Percentiles rank a stretch among this genome's conserved stretches.
Conservation (phyloP, 2,113 vertebrate genomes). For the Hippotragus niger region DNA sequence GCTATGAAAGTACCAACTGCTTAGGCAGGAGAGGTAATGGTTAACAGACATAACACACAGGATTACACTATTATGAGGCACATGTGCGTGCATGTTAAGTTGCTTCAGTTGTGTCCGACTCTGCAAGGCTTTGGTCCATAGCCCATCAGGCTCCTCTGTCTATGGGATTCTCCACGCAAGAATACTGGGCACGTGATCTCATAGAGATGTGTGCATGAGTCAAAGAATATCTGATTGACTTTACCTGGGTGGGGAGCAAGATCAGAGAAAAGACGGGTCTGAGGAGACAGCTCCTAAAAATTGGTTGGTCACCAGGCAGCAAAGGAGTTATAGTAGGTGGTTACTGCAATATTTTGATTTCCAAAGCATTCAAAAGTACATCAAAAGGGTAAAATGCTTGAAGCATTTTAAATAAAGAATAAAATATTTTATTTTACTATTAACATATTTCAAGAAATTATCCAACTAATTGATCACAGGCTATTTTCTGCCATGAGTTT, state of each 20-base stretch:
- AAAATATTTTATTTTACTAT: neutral
- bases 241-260: neutral
- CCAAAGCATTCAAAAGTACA: neutral
- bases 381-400: neutral
- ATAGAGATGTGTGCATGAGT: neutral
- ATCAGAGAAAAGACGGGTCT: neutral
- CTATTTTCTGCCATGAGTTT: neutral
- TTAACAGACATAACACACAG: neutral
- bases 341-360: neutral
- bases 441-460: neutral
- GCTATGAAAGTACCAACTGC: neutral
- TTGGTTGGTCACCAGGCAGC: neutral
- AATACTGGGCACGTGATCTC: neutral
- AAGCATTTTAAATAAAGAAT: neutral
- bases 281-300: neutral
- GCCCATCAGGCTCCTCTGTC: neutral
- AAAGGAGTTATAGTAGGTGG: neutral
- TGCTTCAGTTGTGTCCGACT: neutral
- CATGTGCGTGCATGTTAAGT: rapidly evolving
- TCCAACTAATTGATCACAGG: neutral
- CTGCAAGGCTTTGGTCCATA: neutral
- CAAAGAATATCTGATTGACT: neutral
- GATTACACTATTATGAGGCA: neutral
- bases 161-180: neutral
- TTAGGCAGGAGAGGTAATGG: neutral